Evolutionary conservation across 1,140 invertebrate species (phyloP).

Genomic region (Heterodera schachtii): DNA sequence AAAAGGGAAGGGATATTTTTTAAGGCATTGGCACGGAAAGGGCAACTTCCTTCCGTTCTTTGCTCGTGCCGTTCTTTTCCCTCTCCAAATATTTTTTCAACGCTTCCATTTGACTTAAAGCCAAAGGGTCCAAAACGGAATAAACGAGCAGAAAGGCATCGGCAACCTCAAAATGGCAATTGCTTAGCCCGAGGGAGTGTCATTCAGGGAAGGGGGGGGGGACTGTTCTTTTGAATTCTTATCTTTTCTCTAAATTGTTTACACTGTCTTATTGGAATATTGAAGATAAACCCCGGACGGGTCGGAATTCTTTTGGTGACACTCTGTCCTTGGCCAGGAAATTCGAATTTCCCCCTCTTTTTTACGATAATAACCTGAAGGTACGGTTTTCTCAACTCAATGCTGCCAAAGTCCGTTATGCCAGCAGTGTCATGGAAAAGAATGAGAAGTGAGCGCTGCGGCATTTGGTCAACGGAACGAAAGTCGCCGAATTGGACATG

Average conservation of each 20-base stretch:
- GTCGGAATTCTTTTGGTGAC: too few species aligned
- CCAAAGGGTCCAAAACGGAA: conserved; percentile 56
- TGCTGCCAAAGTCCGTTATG: conserved; percentile 44
- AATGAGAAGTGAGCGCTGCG: conserved; percentile 40
- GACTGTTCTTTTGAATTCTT: too few species aligned
- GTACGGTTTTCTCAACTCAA: conserved; percentile 51
- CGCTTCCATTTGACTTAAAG: conserved; percentile 59
- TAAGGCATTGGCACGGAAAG: conserved; percentile 3
- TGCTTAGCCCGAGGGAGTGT: background rate
- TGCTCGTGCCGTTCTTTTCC: conserved; percentile 55
- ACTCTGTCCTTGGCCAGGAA: too few species aligned
- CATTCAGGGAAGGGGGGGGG: conserved; percentile 12
- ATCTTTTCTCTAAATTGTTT: too few species aligned
- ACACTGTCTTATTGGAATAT: too few species aligned
- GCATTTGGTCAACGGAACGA: background rate
- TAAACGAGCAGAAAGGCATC: conserved; percentile 64
- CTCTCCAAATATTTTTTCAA: conserved; percentile 62
- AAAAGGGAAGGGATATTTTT: conserved; percentile 5
- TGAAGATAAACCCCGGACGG: too few species aligned
- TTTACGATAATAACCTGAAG: conserved; percentile 44
- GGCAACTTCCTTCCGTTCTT: conserved; percentile 50
- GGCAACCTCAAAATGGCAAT: conserved; percentile 49
- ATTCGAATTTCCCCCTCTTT: too few species aligned
- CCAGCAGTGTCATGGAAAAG: conserved; percentile 64
- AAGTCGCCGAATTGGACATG: conserved; percentile 51